Base-by-base conservation (phyloP, 2,113 vertebrate species). In the Archilochus colubris region DNA sequence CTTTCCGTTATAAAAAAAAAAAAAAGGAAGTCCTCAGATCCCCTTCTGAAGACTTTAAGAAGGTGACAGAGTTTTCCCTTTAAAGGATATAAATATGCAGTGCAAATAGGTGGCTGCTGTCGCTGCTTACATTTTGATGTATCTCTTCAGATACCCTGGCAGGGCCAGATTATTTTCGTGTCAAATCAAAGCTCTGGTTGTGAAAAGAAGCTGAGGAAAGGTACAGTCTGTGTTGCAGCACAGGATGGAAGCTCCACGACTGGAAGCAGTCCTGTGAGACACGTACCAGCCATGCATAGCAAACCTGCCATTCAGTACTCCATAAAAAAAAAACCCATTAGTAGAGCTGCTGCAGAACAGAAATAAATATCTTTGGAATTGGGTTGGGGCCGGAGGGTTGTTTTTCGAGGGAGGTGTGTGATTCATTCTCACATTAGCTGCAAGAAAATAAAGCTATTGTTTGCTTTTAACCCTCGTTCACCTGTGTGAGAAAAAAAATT, bases 1-100 rank as follows among this genome's bases (percentile, higher is more conserved):
- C 50, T 86, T 79, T 91, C 1, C 2, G 82, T 95, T 46, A 89
- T 12, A 46, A 46, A 51, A 51, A 53, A 53, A 51, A 53, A 53
- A 53, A 67, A 96, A 95, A 95, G 89, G 96, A 96, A 96, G 94
- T 95, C 93, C 82, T 97, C 76, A 95, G 94, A 96, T 96, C 93
- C 89, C 95, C 94, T 95, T 95, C 91, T 92, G 91, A 97, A 81
- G 93, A 57, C 66, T 38, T 73, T 70, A 95, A 94, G 93, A 91
- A 90, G 95, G 92, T 90, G 80, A 86, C 94, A 82, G 93, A 95
- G 88, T 86, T 92, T 92, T 95, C 54, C 86, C 80, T 90, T 94
- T 81, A 61, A 86, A 78, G 86, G 57, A 68, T 93, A 93, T 95
- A 97, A 97, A 97, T 96, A 96, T 88, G 83, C 93, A 62, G 91